Conservation (phyloP, 2,113 vertebrate genomes). For the Megalops atlanticus region DNA sequence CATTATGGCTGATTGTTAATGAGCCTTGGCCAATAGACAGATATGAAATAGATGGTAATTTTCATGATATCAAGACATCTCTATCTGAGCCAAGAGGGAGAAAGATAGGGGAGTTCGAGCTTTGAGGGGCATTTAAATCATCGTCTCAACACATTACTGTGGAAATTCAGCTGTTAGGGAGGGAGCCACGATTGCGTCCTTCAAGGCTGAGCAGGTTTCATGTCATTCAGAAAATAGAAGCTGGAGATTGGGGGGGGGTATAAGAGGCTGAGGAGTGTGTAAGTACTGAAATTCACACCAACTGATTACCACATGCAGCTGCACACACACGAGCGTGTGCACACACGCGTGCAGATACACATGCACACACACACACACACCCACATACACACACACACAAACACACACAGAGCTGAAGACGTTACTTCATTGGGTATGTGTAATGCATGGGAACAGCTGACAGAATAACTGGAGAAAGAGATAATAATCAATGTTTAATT, state of each 20-base stretch:
- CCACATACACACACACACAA: conserved; percentile 44
- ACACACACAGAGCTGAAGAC: conserved; percentile 5
- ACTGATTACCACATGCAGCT: conserved; percentile 55
- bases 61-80: neutral
- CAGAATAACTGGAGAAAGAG: neutral
- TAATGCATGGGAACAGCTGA: neutral
- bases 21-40: neutral
- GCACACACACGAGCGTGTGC: conserved; percentile 54
- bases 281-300: conserved; percentile 67
- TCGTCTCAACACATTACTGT: conserved; percentile 57
- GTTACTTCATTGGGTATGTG: neutral
- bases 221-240: conserved; percentile 65
- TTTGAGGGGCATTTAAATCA: conserved; percentile 67
- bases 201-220: conserved; percentile 68
- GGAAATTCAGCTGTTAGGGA: conserved; percentile 59
- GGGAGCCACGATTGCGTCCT: conserved; percentile 64
- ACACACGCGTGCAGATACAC: neutral
- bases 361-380: conserved; percentile 56
- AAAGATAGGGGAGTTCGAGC: conserved; percentile 4
- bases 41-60: neutral
- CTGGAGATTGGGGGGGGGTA: conserved; percentile 53
- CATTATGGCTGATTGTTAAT: neutral
- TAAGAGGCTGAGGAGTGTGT: conserved; percentile 42
- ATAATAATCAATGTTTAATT: neutral
- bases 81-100: neutral